Evolutionary conservation across 2,797 vertebrate species (phyloP), one percentile per base, ranked within the genome.

Genomic region (Poeciliopsis infans): DNA sequence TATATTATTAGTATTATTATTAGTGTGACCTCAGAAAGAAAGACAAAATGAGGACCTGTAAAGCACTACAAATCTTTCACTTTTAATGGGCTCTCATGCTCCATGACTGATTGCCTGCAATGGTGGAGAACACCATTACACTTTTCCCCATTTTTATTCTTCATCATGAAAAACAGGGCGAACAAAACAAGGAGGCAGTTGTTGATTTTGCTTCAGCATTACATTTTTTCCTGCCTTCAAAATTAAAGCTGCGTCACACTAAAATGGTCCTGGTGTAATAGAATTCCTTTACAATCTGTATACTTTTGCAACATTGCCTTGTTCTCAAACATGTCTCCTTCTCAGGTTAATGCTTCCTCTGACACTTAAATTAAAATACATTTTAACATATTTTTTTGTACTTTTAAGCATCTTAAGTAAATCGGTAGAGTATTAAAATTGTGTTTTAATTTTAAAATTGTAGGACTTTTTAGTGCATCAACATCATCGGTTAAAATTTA

Each of bases 1-100:
- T 2, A 36, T 36, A 31, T 31, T 31, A 31, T 31, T 31, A 31
- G 31, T 2, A 31, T 31, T 79, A 72, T 85, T 81, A 80, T 82
- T 79, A 82, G 66, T 68, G 71, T 43, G 71, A 85, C 51, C 77
- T 86, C 73, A 77, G 55, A 25, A 23, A 83, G 76, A 45, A 64
- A 82, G 74, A 78, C 69, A 76, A 85, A 88, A 83, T 83, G 70
- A 85, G 72, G 33, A 57, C 77, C 78, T 89, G 74, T 85, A 92
- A 85, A 91, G 75, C 77, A 85, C 76, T 75, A 75, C n/a, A 74
- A 87, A 83, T 86, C 79, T 83, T 79, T 51, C 79, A 46, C 79
- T 85, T 39, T 39, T 93, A 90, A 92, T 92, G 87, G 87, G 87
- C 82, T 88, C 86, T 85, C 64, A 66, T 71, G 36, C 76, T 84